Conservation (phyloP, 2,797 vertebrate genomes). For the Cyprinella venusta region DNA sequence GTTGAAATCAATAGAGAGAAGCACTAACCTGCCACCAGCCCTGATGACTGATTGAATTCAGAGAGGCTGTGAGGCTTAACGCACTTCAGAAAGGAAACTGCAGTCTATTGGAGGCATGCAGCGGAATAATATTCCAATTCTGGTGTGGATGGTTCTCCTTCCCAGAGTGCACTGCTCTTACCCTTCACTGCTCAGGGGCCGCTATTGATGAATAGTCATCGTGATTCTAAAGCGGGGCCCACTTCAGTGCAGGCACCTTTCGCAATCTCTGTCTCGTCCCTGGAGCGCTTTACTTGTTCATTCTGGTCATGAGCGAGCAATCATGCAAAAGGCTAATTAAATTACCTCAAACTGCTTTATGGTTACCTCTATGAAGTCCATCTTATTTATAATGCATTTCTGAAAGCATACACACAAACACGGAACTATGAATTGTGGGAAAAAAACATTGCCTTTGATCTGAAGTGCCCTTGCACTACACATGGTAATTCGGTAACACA, state of each 20-base stretch:
- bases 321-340: conserved; percentile 49
- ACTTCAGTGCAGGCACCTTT: conserved; percentile 28
- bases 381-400: neutral
- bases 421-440: neutral
- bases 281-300: conserved; percentile 28
- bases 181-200: conserved; percentile 34
- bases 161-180: conserved; percentile 44
- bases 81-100: conserved; percentile 65
- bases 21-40: conserved; percentile 63
- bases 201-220: conserved; percentile 48
- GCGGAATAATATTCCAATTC: conserved; percentile 57
- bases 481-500: neutral
- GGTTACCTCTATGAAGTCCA: conserved; percentile 5
- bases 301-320: conserved; percentile 25
- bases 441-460: conserved; percentile 8
- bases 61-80: conserved; percentile 69
- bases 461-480: conserved; percentile 1
- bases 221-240: conserved; percentile 36
- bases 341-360: conserved; percentile 45
- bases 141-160: conserved; percentile 29
- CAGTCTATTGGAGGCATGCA: conserved; percentile 59
- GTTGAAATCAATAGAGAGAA: conserved; percentile 67
- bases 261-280: conserved; percentile 26
- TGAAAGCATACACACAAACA: neutral
- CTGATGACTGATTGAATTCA: conserved; percentile 71